A percentile compares a stretch with the other conserved stretches of the same genome.
Conservation (phyloP, 2,113 vertebrate genomes). For the Malurus alboscapulatus region DNA sequence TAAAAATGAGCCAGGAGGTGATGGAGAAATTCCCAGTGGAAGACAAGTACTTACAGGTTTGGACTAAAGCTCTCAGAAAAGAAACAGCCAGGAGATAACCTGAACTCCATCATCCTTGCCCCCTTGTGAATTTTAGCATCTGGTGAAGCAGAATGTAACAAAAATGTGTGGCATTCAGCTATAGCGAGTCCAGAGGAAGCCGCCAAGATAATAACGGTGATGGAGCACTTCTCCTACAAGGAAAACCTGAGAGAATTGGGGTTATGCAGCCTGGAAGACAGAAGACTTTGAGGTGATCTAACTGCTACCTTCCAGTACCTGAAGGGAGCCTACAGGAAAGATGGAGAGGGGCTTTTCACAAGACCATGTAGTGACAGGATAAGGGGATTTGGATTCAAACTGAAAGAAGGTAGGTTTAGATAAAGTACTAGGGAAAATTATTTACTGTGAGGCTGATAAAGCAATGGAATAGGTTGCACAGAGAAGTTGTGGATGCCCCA, state of each 20-base stretch:
- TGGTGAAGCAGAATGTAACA: constrained; percentile 81
- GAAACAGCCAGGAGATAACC: constrained; percentile 83
- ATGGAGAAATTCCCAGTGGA: constrained; percentile 76
- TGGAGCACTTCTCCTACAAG: no score
- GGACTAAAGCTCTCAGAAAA: constrained; percentile 79
- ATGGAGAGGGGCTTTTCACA: neutral
- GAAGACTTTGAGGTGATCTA: neutral
- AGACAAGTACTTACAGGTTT: constrained; percentile 77
- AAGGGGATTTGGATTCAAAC: no score
- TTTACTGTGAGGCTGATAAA: neutral
- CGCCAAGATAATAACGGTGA: no score
- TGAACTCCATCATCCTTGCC: constrained; percentile 80
- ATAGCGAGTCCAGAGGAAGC: neutral
- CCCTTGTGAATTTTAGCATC: constrained; percentile 80
- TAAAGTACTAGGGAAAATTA: neutral
- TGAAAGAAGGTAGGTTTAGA: neutral
- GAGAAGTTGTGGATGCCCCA: neutral
- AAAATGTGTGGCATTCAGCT: constrained; percentile 85
- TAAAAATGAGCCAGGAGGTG: constrained; percentile 78
- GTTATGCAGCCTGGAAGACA: neutral
- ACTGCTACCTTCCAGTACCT: neutral
- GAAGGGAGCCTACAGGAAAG: neutral
- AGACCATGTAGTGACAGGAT: neutral
- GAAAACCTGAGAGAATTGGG: neutral
- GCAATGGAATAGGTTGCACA: neutral